Percentiles rank a stretch among this genome's conserved stretches.
Conservation (phyloP, 1,140 invertebrate genomes). For the Holotrichia oblita region DNA sequence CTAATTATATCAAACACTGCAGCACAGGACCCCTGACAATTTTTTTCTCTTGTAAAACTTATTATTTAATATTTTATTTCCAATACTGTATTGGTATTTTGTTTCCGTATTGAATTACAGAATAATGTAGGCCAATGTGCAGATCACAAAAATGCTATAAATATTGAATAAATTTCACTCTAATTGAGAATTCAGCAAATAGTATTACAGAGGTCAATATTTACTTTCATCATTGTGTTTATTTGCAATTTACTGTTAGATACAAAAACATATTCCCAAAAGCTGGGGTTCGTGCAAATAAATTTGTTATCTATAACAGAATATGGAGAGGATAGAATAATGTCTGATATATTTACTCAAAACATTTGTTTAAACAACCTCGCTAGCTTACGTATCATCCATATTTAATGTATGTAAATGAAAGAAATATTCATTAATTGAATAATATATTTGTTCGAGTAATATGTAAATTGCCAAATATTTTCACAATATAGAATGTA, state of each 20-base stretch:
- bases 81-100: too few species aligned
- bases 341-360: slow-evolving; percentile 12
- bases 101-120: too few species aligned
- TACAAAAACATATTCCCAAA: neutral
- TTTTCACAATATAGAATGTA: neutral
- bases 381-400: neutral
- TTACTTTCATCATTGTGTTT: slow-evolving; percentile 24
- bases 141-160: neutral
- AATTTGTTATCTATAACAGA: neutral
- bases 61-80: too few species aligned
- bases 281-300: neutral
- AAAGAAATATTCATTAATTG: slow-evolving; percentile 18
- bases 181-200: neutral
- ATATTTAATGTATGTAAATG: slow-evolving; percentile 27
- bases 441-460: slow-evolving; percentile 10
- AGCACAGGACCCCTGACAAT: too few species aligned
- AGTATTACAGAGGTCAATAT: neutral
- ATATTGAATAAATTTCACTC: neutral
- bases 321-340: neutral
- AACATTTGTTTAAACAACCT: neutral
- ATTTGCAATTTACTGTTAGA: neutral
- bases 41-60: too few species aligned
- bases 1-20: too few species aligned
- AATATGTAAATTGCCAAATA: neutral
- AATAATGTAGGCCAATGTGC: too few species aligned